Evolutionary conservation across 2,113 vertebrate genomes (phyloP), one percentile per base, ranked within the genome.

Genomic region (Desmodus rotundus): DNA sequence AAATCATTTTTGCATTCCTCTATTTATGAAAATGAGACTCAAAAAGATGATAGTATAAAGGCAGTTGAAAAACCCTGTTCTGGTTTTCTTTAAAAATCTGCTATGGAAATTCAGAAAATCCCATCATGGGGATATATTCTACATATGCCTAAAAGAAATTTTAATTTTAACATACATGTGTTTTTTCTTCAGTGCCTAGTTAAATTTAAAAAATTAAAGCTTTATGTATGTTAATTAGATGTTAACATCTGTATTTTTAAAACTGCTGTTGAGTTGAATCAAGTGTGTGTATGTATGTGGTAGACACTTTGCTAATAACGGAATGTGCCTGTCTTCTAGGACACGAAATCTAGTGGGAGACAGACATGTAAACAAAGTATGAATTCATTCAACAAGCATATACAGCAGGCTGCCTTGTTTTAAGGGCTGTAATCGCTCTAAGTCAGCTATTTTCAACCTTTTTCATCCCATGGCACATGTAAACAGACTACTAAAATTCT

Each of bases 101-200:
- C 70, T 89, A 50, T 82, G 61, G 67, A 58, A 95, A 94, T 95
- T 83, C 70, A 95, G 65, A 96, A 94, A 94, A 92, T 31, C 28
- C 28, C n/a, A 86, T 38, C 67, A 81, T 88, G 76, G 31, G 22
- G 65, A 65, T 95, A 87, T 86, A 54, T 72, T 67, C 78, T 91
- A 74, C 33, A 92, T 13, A 43, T 61, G 8, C 31, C 73, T 94
- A 86, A 84, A 70, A 52, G 22, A 93, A 93, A 33, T 38, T 92
- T 96, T 70, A 93, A 33, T 38, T 92, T 96, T 70, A 85, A 76
- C 68, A 93, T 19, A 38, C 2, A 47, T 65, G 45, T 58, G 7
- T 61, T 84, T 84, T 84, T 73, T 74, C 33, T 47, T 87, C 43
- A 90, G 52, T 14, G 92, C 19, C 31, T 83, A 70, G 70, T 26